Evolutionary conservation across 1,140 invertebrate species (phyloP).

Genomic region (Camponotus pennsylvanicus): DNA sequence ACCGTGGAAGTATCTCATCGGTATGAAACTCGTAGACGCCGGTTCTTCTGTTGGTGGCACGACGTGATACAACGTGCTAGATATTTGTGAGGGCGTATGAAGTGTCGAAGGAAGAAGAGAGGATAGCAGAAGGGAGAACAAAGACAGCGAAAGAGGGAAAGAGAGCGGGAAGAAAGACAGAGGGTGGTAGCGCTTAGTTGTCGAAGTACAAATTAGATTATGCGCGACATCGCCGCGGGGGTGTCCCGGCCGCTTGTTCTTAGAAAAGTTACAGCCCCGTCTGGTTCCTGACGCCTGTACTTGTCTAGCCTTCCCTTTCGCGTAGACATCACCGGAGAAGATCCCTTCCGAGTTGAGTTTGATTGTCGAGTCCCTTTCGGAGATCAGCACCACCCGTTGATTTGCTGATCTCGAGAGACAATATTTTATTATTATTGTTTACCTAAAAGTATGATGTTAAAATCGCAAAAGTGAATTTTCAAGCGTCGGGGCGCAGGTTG

Average conservation of each 20-base stretch:
- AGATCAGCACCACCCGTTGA: constrained; percentile 37
- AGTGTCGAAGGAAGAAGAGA: constrained; percentile 21
- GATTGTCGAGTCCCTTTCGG: constrained; percentile 38
- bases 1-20: constrained; percentile 67
- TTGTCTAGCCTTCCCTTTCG: constrained; percentile 57
- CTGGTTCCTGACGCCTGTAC: constrained; percentile 59
- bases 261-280: constrained; percentile 78
- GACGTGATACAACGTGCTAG: constrained; percentile 50
- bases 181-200: constrained; percentile 75
- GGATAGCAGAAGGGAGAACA: constrained; percentile 10
- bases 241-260: constrained; percentile 69
- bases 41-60: constrained; percentile 33
- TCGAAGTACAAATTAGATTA: constrained; percentile 82
- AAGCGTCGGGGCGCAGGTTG: too few relatives aligned
- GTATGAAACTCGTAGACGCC: constrained; percentile 32
- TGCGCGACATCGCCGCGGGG: constrained; percentile 79
- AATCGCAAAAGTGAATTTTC: constrained; percentile 52
- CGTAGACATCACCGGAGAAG: constrained; percentile 49
- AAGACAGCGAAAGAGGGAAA: constrained; percentile 9
- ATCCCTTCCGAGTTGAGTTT: constrained; percentile 46
- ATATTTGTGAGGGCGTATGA: not conserved
- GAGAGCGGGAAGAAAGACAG: not conserved
- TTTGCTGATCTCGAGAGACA: constrained; percentile 36
- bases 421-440: constrained; percentile 70
- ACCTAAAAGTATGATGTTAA: constrained; percentile 59